Base-by-base conservation (phyloP, 30 jellyfish, hydroid and myxozoan species). In the Pseudorhiza aurosa region DNA sequence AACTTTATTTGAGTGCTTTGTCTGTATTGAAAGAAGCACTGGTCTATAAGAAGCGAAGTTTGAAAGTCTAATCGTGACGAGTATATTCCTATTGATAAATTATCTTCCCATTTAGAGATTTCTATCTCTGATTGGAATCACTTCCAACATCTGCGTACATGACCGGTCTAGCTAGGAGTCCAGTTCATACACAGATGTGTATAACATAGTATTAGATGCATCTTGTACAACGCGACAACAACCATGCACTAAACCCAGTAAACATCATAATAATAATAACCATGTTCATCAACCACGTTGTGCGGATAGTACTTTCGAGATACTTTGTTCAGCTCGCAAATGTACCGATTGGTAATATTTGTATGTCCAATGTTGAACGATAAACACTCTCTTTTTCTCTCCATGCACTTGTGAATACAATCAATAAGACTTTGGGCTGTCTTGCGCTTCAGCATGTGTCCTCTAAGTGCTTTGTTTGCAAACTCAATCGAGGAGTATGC, bases 381-480 rank as follows among this genome's bases (percentile, higher is more conserved):
- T 37, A 58, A n/a, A 55, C 89, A 77, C 14, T 56, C 11, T n/a
- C 33, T 21, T n/a, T 77, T 40, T 17, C 18, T 45, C 36, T 77
- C 50, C 74, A 24, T 59, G 50, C 89, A 77, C n/a, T n/a, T 51
- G 33, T 44, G 59, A 8, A 65, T 77, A 64, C 89, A 77, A 11
- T 43, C 65, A n/a, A 29, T 44, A 31, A 77, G 33, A 46, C 58
- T 53, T 14, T 12, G 30, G 18, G 47, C 80, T 17, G 33, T 43
- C 3, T 2, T 24, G 8, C 32, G 10, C 12, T 50, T 43, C 12
- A 59, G n/a, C 12, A 43, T 24, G 26, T 32, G 70, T 19, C 89
- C 89, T 7, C 9, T 14, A 18, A 77, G 26, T 1, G 89, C 89
- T 53, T 62, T 77, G 82, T 77, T 35, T 32, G 81, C 68, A 40